Percentiles rank a stretch among this genome's conserved stretches.
Evolutionary conservation across 2,888 invertebrate species (phyloP).

Genomic region (Orthosia cruda): DNA sequence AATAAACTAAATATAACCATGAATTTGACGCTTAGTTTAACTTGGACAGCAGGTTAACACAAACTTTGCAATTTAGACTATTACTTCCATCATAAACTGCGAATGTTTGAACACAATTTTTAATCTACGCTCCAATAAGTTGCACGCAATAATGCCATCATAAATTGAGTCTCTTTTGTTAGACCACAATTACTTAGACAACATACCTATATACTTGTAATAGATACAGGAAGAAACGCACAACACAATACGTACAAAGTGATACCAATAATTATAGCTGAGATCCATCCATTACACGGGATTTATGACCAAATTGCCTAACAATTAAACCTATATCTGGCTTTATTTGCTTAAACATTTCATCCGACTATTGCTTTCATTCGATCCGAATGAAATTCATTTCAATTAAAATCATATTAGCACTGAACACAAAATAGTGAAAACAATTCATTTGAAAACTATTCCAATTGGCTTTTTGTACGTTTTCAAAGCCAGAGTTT

Average conservation of each 20-base stretch:
- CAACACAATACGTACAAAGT: constrained; percentile 9
- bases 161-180: constrained; percentile 30
- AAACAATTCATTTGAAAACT: constrained; percentile 5
- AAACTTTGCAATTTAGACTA: no score
- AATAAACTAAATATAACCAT: no score
- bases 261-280: constrained; percentile 34
- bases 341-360: constrained; percentile 27
- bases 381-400: constrained; percentile 4
- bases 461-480: constrained; percentile 11
- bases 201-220: neutral
- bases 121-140: constrained; percentile 29
- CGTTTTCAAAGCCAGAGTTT: neutral
- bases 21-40: no score
- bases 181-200: constrained; percentile 9
- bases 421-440: neutral
- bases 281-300: constrained; percentile 8
- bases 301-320: constrained; percentile 28
- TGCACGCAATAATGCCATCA: constrained; percentile 32
- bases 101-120: constrained; percentile 29
- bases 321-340: constrained; percentile 16
- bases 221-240: constrained; percentile 1
- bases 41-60: no score
- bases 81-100: constrained; percentile 21
- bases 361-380: neutral
- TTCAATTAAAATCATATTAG: constrained; percentile 11